These are phyloP conservation scores for Ceramica pisi DNA, from an alignment of 2,888 invertebrate species.

Conservation along the genomic window DNA sequence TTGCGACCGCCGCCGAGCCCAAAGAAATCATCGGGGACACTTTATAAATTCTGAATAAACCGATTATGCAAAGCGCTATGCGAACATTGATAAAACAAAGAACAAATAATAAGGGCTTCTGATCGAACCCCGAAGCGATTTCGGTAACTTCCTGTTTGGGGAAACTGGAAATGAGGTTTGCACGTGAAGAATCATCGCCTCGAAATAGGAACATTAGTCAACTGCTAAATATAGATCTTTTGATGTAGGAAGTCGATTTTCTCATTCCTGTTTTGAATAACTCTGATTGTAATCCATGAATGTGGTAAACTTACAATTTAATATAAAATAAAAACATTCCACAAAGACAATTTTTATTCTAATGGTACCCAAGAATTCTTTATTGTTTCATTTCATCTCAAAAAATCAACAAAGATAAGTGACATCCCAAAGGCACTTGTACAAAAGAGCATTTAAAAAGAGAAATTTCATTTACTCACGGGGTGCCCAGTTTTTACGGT, in stretches of 20 bases:
- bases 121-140: slow-evolving; percentile 56
- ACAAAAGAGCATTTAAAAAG: slow-evolving; percentile 73
- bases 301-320: background rate
- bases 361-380: slow-evolving; percentile 26
- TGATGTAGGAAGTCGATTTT: background rate
- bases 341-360: slow-evolving; percentile 18
- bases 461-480: slow-evolving; percentile 83
- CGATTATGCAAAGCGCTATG: slow-evolving; percentile 82
- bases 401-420: slow-evolving; percentile 60
- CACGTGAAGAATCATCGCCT: slow-evolving; percentile 31
- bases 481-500: slow-evolving; percentile 81
- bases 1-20: slow-evolving; percentile 62
- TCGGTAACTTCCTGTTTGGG: slow-evolving; percentile 56
- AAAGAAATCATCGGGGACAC: slow-evolving; percentile 73
- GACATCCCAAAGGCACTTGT: slow-evolving; percentile 55
- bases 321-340: slow-evolving; percentile 23
- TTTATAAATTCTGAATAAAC: slow-evolving; percentile 79
- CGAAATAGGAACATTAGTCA: slow-evolving; percentile 42
- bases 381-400: slow-evolving; percentile 34
- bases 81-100: slow-evolving; percentile 70
- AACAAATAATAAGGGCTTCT: slow-evolving; percentile 65
- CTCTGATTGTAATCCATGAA: background rate
- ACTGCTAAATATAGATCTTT: slow-evolving; percentile 17
- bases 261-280: slow-evolving; percentile 7
- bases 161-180: slow-evolving; percentile 56